Evolutionary conservation across 2,113 vertebrate genomes (phyloP).

Genomic region (Nettapus auritus): DNA sequence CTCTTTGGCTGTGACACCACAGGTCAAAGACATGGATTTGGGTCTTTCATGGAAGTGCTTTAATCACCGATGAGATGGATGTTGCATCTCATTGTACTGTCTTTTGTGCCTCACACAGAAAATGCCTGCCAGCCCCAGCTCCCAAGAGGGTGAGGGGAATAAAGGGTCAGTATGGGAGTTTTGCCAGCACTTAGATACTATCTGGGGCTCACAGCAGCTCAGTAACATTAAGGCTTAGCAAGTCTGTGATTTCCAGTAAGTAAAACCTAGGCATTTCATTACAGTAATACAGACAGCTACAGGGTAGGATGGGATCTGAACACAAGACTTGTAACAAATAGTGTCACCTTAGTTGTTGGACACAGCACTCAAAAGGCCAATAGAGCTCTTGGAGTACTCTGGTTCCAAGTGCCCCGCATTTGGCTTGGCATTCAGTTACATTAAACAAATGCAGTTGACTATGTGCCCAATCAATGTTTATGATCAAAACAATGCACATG

Average conservation of each 20-base stretch:
- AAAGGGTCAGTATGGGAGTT: not conserved
- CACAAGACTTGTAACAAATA: not conserved
- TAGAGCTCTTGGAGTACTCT: not conserved
- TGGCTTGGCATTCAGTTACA: not conserved
- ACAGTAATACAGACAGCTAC: not conserved
- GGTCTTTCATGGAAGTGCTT: not conserved
- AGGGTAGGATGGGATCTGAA: not conserved
- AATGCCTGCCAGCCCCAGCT: not conserved
- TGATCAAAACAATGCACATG: not conserved
- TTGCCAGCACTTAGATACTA: not conserved
- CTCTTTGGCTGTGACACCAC: not conserved
- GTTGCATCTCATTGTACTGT: not conserved
- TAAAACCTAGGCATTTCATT: not conserved
- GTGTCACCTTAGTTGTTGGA: not conserved
- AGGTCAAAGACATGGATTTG: not conserved
- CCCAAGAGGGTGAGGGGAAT: not conserved
- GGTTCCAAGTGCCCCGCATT: not conserved
- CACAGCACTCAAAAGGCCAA: accelerated
- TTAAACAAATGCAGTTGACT: not conserved
- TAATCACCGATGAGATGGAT: not conserved
- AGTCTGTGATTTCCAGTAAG: not conserved
- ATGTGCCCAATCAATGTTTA: not conserved
- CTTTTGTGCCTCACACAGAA: not conserved
- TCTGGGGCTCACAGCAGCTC: not conserved
- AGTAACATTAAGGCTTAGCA: not conserved